Conservation (phyloP, 2,888 invertebrate species). For the Plusia festucae region DNA sequence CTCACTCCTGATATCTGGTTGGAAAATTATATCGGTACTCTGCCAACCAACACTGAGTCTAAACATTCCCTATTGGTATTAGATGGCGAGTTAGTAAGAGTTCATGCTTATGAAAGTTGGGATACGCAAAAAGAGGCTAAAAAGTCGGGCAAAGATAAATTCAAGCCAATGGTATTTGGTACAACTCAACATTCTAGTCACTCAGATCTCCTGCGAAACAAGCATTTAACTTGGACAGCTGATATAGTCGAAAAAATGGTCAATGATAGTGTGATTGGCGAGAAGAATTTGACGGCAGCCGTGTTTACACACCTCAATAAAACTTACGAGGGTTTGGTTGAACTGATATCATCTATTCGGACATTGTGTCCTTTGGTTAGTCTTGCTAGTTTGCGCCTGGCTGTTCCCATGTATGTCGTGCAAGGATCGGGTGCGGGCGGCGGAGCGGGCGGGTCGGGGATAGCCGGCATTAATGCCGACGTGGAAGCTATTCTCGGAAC, state of each 20-base stretch:
- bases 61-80: conserved; percentile 94
- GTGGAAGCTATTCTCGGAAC: conserved; percentile 94
- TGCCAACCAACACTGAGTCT: conserved; percentile 90
- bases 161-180: conserved; percentile 91
- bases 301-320: conserved; percentile 91
- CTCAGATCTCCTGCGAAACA: conserved; percentile 89
- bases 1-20: conserved; percentile 93
- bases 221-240: conserved; percentile 91
- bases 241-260: conserved; percentile 91
- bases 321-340: conserved; percentile 91
- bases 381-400: conserved; percentile 90
- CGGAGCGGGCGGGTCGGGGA: conserved; percentile 78
- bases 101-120: conserved; percentile 92
- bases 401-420: conserved; percentile 93
- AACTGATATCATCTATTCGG: conserved; percentile 94
- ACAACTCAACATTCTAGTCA: conserved; percentile 93
- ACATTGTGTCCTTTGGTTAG: conserved; percentile 94
- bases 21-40: conserved; percentile 90
- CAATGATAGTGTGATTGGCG: conserved; percentile 90
- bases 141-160: conserved; percentile 81
- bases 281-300: conserved; percentile 90
- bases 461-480: conserved; percentile 90
- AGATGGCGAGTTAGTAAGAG: conserved; percentile 92
- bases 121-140: conserved; percentile 81
- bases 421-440: conserved; percentile 90